Evolutionary conservation across 1,140 invertebrate species (phyloP).

Genomic region (Caerostris extrusa): DNA sequence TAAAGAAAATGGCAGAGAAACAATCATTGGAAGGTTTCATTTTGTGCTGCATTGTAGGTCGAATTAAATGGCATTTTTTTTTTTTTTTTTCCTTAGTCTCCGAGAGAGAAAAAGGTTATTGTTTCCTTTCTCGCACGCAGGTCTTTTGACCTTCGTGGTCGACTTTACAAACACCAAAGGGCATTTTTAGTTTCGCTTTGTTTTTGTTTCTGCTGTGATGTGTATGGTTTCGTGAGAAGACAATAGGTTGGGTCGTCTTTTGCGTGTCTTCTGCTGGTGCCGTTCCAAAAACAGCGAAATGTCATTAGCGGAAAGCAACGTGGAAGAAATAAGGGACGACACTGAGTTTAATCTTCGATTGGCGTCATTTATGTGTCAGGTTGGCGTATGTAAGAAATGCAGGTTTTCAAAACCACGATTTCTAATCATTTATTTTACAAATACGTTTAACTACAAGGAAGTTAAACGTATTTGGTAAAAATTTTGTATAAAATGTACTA

Average conservation of each 20-base stretch:
- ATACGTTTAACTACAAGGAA: too few species aligned
- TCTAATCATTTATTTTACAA: too few species aligned
- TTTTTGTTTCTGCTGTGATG: background rate
- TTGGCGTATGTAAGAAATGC: too few species aligned
- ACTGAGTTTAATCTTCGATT: too few species aligned
- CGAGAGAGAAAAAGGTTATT: background rate
- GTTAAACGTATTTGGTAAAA: too few species aligned
- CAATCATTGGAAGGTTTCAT: background rate
- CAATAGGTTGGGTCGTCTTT: background rate
- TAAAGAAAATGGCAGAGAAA: background rate
- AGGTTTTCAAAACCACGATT: too few species aligned
- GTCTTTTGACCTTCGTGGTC: slow-evolving; percentile 1
- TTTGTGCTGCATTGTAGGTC: background rate
- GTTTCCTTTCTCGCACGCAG: background rate
- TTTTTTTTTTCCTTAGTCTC: background rate
- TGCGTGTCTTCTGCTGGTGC: background rate
- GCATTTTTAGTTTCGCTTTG: background rate
- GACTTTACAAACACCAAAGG: background rate
- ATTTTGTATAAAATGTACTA: too few species aligned
- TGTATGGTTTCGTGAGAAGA: background rate
- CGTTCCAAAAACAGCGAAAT: background rate
- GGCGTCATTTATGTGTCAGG: too few species aligned
- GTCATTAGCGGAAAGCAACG: background rate
- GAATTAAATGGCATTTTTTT: background rate
- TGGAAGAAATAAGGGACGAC: background rate